A percentile compares a stretch with the other conserved stretches of the same genome.
phyloP scores from a whole-genome alignment of 2,888 invertebrate species.

The Eurois occulta region DNA sequence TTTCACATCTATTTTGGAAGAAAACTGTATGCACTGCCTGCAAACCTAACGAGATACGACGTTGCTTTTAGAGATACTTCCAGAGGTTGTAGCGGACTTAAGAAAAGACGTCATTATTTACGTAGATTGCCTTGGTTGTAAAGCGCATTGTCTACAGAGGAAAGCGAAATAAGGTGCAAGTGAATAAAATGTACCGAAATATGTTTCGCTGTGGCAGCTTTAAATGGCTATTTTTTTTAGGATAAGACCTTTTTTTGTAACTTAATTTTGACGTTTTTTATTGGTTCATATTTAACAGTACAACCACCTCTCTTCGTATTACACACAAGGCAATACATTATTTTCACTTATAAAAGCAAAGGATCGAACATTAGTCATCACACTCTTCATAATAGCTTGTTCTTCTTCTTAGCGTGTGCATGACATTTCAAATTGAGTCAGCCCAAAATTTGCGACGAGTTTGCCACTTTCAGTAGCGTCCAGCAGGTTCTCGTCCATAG shows the following conservation, averaged over 20 bases:
- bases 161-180: slow-evolving; percentile 42
- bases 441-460: too few relatives aligned
- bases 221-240: not conserved
- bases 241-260: not conserved
- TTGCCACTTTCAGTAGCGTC: too few relatives aligned
- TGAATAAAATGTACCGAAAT: slow-evolving; percentile 41
- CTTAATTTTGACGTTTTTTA: not conserved
- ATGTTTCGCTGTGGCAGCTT: slow-evolving; percentile 12
- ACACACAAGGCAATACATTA: not conserved
- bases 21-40: slow-evolving; percentile 44
- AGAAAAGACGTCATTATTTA: slow-evolving; percentile 61
- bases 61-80: slow-evolving; percentile 57
- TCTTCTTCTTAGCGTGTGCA: too few relatives aligned
- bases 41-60: slow-evolving; percentile 55
- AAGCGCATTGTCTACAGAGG: slow-evolving; percentile 56
- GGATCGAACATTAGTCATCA: too few relatives aligned
- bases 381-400: too few relatives aligned
- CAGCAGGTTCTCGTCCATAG: too few relatives aligned
- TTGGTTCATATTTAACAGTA: too few relatives aligned
- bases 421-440: too few relatives aligned
- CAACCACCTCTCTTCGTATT: not conserved
- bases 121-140: slow-evolving; percentile 60
- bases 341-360: not conserved
- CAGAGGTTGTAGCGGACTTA: slow-evolving; percentile 42
- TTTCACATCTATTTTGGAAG: slow-evolving; percentile 48